phyloP scores from a whole-genome alignment of 2,888 invertebrate species.

The Leptopilina syphax region DNA sequence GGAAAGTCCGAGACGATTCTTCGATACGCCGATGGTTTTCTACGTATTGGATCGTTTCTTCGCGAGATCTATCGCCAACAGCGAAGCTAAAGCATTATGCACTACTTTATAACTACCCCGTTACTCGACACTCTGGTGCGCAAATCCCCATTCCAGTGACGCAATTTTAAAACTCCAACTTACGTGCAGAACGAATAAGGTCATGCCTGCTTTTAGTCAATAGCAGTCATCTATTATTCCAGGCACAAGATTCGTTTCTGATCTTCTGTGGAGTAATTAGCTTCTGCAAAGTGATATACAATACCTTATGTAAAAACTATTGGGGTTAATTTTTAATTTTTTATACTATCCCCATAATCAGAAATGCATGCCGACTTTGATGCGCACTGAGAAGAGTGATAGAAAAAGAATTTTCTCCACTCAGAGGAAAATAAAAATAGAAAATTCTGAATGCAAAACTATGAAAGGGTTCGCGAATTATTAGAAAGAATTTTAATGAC shows the following conservation, averaged over 20 bases:
- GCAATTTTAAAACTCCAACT: conserved; percentile 15
- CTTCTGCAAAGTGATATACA: not conserved
- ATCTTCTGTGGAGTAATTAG: not conserved
- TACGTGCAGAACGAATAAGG: conserved; percentile 35
- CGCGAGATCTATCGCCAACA: conserved; percentile 25
- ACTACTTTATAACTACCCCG: not conserved
- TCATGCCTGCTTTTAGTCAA: conserved; percentile 27
- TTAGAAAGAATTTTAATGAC: not conserved
- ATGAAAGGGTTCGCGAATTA: too few relatives aligned
- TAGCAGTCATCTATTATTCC: not conserved
- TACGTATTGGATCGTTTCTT: conserved; percentile 10
- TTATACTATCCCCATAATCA: too few relatives aligned
- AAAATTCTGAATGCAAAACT: too few relatives aligned
- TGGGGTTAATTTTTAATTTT: too few relatives aligned
- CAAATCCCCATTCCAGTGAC: conserved; percentile 7
- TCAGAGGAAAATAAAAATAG: too few relatives aligned
- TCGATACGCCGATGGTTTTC: conserved; percentile 34
- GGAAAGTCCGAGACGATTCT: conserved; percentile 38
- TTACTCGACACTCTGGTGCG: conserved; percentile 5
- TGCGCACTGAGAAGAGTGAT: too few relatives aligned
- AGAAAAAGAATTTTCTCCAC: too few relatives aligned
- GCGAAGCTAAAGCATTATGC: conserved; percentile 37
- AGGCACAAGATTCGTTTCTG: not conserved
- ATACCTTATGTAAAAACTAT: not conserved
- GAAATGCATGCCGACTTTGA: too few relatives aligned